Conservation (phyloP, 2,888 invertebrate species). For the Chromoteleia sp. region DNA sequence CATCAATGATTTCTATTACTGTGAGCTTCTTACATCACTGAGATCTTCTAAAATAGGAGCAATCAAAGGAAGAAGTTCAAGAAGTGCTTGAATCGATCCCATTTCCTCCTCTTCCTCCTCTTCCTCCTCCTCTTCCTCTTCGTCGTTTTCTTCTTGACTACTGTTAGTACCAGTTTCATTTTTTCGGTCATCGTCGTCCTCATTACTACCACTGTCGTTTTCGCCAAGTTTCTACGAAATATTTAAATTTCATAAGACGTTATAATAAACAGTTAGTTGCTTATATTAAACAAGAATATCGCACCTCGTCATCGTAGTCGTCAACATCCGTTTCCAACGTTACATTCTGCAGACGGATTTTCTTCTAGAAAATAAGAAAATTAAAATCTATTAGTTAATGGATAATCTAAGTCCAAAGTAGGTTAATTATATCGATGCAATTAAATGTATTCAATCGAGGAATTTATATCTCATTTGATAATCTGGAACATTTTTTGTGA, state of each 20-base stretch:
- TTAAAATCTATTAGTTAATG: slow-evolving; percentile 2
- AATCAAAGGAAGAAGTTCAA: slow-evolving; percentile 79
- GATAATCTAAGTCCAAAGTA: not conserved
- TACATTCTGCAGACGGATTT: slow-evolving; percentile 52
- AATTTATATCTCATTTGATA: not conserved
- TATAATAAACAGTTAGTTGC: not conserved
- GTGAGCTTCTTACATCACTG: slow-evolving; percentile 80
- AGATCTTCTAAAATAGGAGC: slow-evolving; percentile 82
- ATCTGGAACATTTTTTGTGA: slow-evolving; percentile 15
- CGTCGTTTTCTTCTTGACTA: slow-evolving; percentile 18
- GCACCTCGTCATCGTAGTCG: slow-evolving; percentile 67
- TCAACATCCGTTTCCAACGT: slow-evolving; percentile 48
- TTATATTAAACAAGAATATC: slow-evolving; percentile 1
- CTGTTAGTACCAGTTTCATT: slow-evolving; percentile 31
- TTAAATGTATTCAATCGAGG: no score
- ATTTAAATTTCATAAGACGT: not conserved
- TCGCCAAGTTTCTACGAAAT: slow-evolving; percentile 49
- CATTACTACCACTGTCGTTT: slow-evolving; percentile 28
- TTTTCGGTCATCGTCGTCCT: slow-evolving; percentile 36
- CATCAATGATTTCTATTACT: no score
- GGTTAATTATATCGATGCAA: slow-evolving; percentile 4
- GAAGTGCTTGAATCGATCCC: slow-evolving; percentile 79
- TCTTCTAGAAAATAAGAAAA: slow-evolving; percentile 50
- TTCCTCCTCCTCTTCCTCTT: slow-evolving; percentile 33
- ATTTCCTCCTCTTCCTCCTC: slow-evolving; percentile 64